A percentile compares a stretch with the other conserved stretches of the same genome.
Evolutionary conservation across 2,113 vertebrate genomes (phyloP).

Genomic region (Anarrhichthys ocellatus): DNA sequence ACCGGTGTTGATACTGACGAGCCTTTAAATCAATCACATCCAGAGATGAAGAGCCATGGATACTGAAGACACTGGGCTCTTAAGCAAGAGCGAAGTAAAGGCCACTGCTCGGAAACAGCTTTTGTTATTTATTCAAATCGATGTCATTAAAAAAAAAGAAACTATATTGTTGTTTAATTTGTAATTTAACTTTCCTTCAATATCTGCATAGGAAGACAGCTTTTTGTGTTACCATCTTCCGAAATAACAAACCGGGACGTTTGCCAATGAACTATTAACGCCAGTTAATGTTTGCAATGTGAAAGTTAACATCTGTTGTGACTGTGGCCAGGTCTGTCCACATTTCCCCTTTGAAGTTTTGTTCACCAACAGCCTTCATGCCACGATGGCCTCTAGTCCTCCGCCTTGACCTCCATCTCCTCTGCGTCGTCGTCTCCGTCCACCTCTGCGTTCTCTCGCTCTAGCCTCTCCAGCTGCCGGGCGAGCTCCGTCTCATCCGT

Average conservation of each 20-base stretch:
- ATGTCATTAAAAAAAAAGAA: slow-evolving; percentile 54
- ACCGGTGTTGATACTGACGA: slow-evolving; percentile 30
- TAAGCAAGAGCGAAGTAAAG: slow-evolving; percentile 66
- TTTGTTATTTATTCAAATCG: slow-evolving; percentile 41
- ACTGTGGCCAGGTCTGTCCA: slow-evolving; percentile 50
- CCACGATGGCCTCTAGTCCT: slow-evolving; percentile 85
- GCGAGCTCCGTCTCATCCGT: slow-evolving; percentile 97
- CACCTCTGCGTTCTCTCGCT: slow-evolving; percentile 97
- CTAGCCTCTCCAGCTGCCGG: slow-evolving; percentile 94
- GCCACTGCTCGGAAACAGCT: slow-evolving; percentile 71
- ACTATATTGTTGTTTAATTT: slow-evolving; percentile 49
- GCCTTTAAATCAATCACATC: slow-evolving; percentile 35
- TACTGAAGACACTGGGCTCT: slow-evolving; percentile 59
- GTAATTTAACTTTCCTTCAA: slow-evolving; percentile 40
- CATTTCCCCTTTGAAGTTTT: slow-evolving; percentile 19
- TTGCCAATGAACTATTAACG: slow-evolving; percentile 57
- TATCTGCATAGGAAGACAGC: slow-evolving; percentile 31
- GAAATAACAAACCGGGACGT: slow-evolving; percentile 51
- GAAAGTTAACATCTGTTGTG: slow-evolving; percentile 59
- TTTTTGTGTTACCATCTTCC: slow-evolving; percentile 14
- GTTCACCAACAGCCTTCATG: slow-evolving; percentile 20
- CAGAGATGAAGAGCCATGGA: slow-evolving; percentile 50
- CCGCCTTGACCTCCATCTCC: slow-evolving; percentile 97
- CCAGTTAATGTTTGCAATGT: slow-evolving; percentile 64
- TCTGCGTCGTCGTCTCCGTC: slow-evolving; percentile 97